Evolutionary conservation across 23 tunicate species (phyloP), one percentile per base, ranked within the genome.

Genomic region (Diplosoma virens): DNA sequence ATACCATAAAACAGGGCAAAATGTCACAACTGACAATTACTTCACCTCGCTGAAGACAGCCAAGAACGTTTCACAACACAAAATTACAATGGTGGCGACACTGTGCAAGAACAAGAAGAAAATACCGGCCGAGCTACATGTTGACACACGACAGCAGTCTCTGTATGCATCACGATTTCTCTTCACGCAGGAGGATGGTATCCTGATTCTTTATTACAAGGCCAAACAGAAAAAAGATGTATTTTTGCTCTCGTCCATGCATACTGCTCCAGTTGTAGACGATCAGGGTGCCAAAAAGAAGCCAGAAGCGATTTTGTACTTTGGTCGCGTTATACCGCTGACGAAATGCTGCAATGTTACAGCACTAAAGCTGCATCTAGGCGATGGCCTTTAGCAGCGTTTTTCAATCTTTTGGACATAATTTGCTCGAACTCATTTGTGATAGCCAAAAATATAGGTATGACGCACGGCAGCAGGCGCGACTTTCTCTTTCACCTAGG

Each of bases 301-400:
- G 69, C 75, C 75, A 33, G 75, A 68, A 36, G 75, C 75, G 29
- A 68, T 68, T 35, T 68, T 68, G 53, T 35, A 68, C 24, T 20
- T 34, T 7, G 75, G 55, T 68, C 53, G 75, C 54, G 75, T 68
- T 37, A 68, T 68, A 68, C 75, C 23, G 75, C 75, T 33, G 53
- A 68, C 75, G 54, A 68, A 68, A 68, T 68, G 75, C 54, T 68
- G 26, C 75, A 53, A 68, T 68, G 75, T 28, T 68, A 68, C 75
- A 36, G 75, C 75, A 68, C 52, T 34, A 68, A 61, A 61, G 35
- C 69, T 61, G 69, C 69, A 4, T 68, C 75, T 33, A 34, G 75
- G 30, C 54, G 75, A 68, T 68, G 75, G 53, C 75, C 30, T 33
- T 68, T 36, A 41, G 61, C 78, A 72, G 59, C 78, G 7, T 72